Base-by-base conservation (phyloP, 1,140 invertebrate species). In the Macrosteles quadrilineatus region DNA sequence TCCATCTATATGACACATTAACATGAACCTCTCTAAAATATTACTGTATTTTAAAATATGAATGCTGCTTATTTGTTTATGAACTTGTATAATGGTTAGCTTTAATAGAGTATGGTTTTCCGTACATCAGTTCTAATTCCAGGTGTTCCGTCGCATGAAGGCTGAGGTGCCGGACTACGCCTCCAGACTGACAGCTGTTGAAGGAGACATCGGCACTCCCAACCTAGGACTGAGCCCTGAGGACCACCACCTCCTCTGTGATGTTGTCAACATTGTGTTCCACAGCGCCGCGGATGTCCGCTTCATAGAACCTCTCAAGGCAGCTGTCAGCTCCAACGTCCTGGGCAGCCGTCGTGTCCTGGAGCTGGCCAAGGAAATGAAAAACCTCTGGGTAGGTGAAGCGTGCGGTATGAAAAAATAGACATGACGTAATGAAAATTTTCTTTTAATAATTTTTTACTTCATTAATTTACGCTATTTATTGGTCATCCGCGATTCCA, bases 241-340 rank as follows among this genome's bases (percentile, higher is more conserved):
- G 1, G 84, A 87, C 65, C 76, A 79, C 50, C 72, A 76, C 32
- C 78, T 73, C 19, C 76, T 87, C 1, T 43, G 32, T 3, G 32
- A 73, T 12, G 59, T 72, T 9, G 74, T 75, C 1, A 21, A 73
- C 3, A 72, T 76, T 1, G 53, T 76, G 14, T 72, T 73, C 32
- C 73, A 76, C 40, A 71, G 69, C 3, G 97, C 96, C 0, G 97
- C 97, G 0, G 98, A 96, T 47, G 92, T 93, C 67, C 77, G 88
- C 77, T 93, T 94, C 72, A 91, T 93, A 71, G 91, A 91, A 73
- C 81, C 87, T 2, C 76, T 94, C 1, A 90, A 89, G 68, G 87
- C 84, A 71, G 90, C 92, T 0, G 88, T 93, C 1, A 77, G 90
- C 0, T 79, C 93, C 72, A 94, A 94, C 75, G 88, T 90, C 0